Base-by-base conservation (phyloP, 2,797 vertebrate species). In the Clarias pachynema region DNA sequence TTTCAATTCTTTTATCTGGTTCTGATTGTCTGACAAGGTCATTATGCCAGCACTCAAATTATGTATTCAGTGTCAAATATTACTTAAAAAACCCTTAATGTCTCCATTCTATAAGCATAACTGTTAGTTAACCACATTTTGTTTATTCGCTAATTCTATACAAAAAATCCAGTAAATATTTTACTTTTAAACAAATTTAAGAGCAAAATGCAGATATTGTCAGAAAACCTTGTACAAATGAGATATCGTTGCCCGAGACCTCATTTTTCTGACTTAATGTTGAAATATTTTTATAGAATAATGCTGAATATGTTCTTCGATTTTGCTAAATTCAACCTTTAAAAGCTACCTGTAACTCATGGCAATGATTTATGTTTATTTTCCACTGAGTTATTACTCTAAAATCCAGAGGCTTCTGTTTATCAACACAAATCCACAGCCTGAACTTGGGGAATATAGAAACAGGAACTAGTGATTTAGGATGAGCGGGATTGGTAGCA, bases 401-500 rank as follows among this genome's bases (percentile, higher is more conserved):
- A 70, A 80, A 83, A 84, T 63, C 66, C 18, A 44, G 57, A 72
- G 81, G 31, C 75, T 80, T 84, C 69, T 75, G 63, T 63, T 65
- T 56, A 56, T 82, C 72, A 86, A 74, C 82, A 68, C 40, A 49
- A 73, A 53, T 79, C 57, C 29, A 57, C 24, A 49, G 20, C 31
- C 29, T 80, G 75, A 72, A 40, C n/a, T 44, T 57, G 65, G 12
- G 57, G 62, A 78, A 69, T 68, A 68, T 60, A 68, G 82, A 87
- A 62, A 80, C 53, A 62, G 53, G 84, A 85, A 72, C 66, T 74
- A 79, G 86, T 29, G 56, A 37, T 77, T 53, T 60, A 29, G 79
- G 53, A 69, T 18, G 49, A 66, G 68, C 40, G 62, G 63, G 63
- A 82, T 16, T 63, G 70, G 60, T 79, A 80, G 85, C 53, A 37